Evolutionary conservation across 2,888 invertebrate species (phyloP), one percentile per base, ranked within the genome.

Genomic region (Scaptomyza flava): DNA sequence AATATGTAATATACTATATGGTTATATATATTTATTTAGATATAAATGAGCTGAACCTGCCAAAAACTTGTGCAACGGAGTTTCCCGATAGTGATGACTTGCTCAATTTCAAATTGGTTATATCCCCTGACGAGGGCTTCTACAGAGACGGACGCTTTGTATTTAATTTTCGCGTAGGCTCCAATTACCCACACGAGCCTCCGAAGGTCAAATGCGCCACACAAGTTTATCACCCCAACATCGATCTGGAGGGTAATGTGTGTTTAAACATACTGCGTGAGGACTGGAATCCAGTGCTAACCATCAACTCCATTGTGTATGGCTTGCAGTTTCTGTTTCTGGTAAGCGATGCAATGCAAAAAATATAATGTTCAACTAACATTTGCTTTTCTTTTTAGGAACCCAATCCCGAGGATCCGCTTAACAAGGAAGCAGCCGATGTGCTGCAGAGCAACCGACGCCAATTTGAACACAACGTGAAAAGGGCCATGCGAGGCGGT

Each of bases 151-250:
- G 99, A 67, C 94, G 96, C 91, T 99, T 99, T 93, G 94, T 96
- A 86, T 99, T 99, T 94, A 98, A 97, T 93, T 99, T 99, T 78
- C 91, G 91, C 63, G 91, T 99, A 91, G 98, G 98, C 82, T 98
- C 98, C 90, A 98, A 97, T 93, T 99, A 99, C 93, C 99, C 99
- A 33, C 99, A 99, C 90, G 98, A 99, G 92, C 98, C 99, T 46
- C 99, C 99, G 20, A 99, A 99, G 93, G 99, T 99, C 34, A 99
- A 99, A 93, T 99, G 99, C 93, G 98, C 98, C 93, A 98, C 98
- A 45, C 96, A 96, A 91, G 98, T 99, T 52, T 99, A 99, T 92
- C 99, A 99, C 93, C 99, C 99, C 12, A 99, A 99, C 92, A 99
- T 99, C 92, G 99, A 99, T 93, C 93, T 98, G 88, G 98, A 99